Evolutionary conservation across 2,113 vertebrate genomes (phyloP).

Genomic region (Pterophyllum scalare): DNA sequence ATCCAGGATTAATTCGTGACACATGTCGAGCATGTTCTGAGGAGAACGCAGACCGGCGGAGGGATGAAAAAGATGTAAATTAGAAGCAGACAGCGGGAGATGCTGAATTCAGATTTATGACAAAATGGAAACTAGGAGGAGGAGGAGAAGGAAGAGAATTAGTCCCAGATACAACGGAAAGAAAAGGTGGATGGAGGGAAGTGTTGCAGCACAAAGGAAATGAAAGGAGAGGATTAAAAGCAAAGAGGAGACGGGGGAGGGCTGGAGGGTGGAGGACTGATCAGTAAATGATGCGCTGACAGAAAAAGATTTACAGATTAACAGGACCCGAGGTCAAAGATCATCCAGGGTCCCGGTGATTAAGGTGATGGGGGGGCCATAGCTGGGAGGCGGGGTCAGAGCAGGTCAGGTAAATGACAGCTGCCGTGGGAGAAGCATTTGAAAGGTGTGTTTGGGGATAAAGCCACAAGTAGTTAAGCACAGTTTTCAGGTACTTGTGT

Average conservation of each 20-base stretch:
- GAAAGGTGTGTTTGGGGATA: not conserved
- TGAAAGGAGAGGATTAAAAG: not conserved
- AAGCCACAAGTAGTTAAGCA: not conserved
- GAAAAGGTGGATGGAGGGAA: not conserved
- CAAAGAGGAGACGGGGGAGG: too few relatives aligned
- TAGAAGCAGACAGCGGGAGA: conserved; percentile 26
- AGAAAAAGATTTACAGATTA: conserved; percentile 19
- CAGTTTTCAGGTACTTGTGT: rapidly evolving
- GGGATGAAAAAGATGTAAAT: conserved; percentile 9
- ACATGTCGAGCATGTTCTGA: not conserved
- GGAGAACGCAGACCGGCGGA: not conserved
- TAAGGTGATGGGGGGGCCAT: not conserved
- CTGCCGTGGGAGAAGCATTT: not conserved
- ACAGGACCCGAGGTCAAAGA: conserved; percentile 9
- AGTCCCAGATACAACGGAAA: not conserved
- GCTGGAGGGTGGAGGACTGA: not conserved
- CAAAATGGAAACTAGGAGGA: not conserved
- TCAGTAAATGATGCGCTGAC: not conserved
- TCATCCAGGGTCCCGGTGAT: not conserved
- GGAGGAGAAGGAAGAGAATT: not conserved
- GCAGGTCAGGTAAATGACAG: conserved; percentile 5
- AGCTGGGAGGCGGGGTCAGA: conserved; percentile 13
- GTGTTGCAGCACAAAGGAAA: not conserved
- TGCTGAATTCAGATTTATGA: conserved; percentile 16
- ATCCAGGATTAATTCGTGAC: not conserved